Evolutionary conservation across 1,140 invertebrate species (phyloP).

Genomic region (Tenebrio molitor): DNA sequence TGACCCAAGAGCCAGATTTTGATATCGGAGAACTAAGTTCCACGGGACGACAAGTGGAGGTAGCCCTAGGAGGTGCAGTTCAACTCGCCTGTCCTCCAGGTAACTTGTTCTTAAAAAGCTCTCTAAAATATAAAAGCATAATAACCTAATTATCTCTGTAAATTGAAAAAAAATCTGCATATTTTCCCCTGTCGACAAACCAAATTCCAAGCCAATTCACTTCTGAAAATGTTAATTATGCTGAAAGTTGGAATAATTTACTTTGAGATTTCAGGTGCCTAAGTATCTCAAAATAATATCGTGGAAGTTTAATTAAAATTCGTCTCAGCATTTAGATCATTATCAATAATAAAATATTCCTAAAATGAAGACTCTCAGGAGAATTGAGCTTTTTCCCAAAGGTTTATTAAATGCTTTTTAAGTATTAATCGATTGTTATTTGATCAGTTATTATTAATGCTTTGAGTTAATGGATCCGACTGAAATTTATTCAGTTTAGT

Average conservation of each 20-base stretch:
- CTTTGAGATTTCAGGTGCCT: conserved; percentile 13
- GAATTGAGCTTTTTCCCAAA: not conserved
- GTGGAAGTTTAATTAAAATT: conserved; percentile 32
- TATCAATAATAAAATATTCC: conserved; percentile 33
- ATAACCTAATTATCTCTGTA: conserved; percentile 30
- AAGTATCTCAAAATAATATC: conserved; percentile 23
- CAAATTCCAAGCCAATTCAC: conserved; percentile 25
- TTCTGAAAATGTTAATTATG: conserved; percentile 35
- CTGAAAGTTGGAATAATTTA: conserved; percentile 31
- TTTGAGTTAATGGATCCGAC: not conserved
- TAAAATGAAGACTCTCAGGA: not conserved
- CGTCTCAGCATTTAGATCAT: conserved; percentile 8
- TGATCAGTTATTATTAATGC: not conserved
- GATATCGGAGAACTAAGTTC: conserved; percentile 65
- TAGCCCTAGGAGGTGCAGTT: conserved; percentile 86
- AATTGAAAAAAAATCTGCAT: conserved; percentile 39
- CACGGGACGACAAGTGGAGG: conserved; percentile 78
- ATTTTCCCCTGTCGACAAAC: conserved; percentile 12
- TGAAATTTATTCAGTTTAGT: no score
- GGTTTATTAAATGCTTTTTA: conserved; percentile 12
- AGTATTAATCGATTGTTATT: not conserved
- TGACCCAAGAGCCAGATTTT: conserved; percentile 70
- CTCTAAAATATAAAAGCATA: conserved; percentile 36
- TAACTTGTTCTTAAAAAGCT: conserved; percentile 59
- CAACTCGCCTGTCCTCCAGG: conserved; percentile 86